phyloP scores from a whole-genome alignment of 2,888 invertebrate genomes.

The Eucriotettix oculatus region DNA sequence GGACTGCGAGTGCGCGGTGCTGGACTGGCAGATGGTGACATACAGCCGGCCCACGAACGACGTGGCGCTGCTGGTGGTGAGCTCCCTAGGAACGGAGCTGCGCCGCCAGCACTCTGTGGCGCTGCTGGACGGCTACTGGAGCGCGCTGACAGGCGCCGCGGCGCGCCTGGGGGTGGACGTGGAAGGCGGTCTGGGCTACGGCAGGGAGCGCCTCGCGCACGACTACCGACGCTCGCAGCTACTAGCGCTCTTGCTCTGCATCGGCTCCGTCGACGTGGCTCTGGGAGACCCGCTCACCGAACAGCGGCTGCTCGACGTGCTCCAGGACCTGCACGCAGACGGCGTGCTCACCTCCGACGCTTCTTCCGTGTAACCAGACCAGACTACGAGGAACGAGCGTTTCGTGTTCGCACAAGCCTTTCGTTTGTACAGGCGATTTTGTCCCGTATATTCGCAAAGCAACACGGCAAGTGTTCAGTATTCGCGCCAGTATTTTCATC shows the following conservation, averaged over 20 bases:
- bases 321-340: slow-evolving; percentile 53
- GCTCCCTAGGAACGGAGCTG: slow-evolving; percentile 54
- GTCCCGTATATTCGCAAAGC: too few species aligned
- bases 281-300: slow-evolving; percentile 61
- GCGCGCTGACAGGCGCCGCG: slow-evolving; percentile 41
- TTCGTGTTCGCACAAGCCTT: too few species aligned
- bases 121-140: slow-evolving; percentile 54
- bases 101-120: slow-evolving; percentile 39
- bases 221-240: slow-evolving; percentile 50
- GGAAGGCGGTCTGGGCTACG: slow-evolving; percentile 34
- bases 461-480: too few species aligned
- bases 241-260: slow-evolving; percentile 57
- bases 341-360: slow-evolving; percentile 39
- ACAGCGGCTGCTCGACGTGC: slow-evolving; percentile 52
- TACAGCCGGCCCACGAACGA: slow-evolving; percentile 63
- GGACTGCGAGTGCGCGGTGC: slow-evolving; percentile 44
- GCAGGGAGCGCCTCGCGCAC: slow-evolving; percentile 31
- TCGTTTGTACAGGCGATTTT: too few species aligned
- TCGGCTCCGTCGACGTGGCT: slow-evolving; percentile 67
- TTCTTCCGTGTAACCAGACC: background rate
- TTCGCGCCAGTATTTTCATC: too few species aligned
- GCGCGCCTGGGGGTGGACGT: slow-evolving; percentile 44
- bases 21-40: slow-evolving; percentile 77
- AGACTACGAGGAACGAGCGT: background rate
- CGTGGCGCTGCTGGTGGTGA: slow-evolving; percentile 51